Percentiles rank a stretch among this genome's conserved stretches.
phyloP scores from a whole-genome alignment of 2,888 invertebrate genomes.

The Xanthorhoe spadicearia region DNA sequence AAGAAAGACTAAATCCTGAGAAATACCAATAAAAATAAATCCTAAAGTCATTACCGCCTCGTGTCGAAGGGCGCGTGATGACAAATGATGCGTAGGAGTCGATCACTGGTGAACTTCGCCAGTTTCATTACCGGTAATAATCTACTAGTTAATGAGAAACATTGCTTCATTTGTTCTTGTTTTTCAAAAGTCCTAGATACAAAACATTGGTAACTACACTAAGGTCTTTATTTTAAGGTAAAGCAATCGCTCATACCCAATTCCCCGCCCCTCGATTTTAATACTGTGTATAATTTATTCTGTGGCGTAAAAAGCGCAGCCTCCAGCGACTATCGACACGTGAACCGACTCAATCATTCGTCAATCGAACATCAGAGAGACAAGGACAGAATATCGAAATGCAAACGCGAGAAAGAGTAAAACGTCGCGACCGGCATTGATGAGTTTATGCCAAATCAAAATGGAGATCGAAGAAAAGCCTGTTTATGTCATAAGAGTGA shows the following conservation, averaged over 20 bases:
- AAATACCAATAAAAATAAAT: constrained; percentile 55
- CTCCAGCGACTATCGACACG: constrained; percentile 67
- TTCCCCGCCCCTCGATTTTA: constrained; percentile 51
- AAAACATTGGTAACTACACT: background rate
- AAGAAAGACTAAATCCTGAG: constrained; percentile 10
- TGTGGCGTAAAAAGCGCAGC: constrained; percentile 59
- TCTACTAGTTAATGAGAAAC: constrained; percentile 72
- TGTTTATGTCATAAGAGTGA: constrained; percentile 54
- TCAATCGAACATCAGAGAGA: constrained; percentile 70
- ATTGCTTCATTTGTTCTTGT: constrained; percentile 56
- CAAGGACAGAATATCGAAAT: constrained; percentile 66
- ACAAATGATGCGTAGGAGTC: constrained; percentile 81
- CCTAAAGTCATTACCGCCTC: constrained; percentile 63
- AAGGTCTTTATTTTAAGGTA: background rate
- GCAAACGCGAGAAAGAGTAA: constrained; percentile 62
- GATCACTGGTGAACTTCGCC: constrained; percentile 69
- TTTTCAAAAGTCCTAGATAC: constrained; percentile 27
- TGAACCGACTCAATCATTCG: constrained; percentile 75
- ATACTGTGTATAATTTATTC: constrained; percentile 13
- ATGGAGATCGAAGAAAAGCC: constrained; percentile 58
- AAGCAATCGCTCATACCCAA: constrained; percentile 34
- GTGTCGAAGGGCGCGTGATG: constrained; percentile 74
- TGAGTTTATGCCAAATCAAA: constrained; percentile 67
- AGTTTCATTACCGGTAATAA: constrained; percentile 79
- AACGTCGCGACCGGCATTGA: constrained; percentile 62